Evolutionary conservation across 2,113 vertebrate genomes (phyloP), one percentile per base, ranked within the genome.

Genomic region (Hepsetus odoe): DNA sequence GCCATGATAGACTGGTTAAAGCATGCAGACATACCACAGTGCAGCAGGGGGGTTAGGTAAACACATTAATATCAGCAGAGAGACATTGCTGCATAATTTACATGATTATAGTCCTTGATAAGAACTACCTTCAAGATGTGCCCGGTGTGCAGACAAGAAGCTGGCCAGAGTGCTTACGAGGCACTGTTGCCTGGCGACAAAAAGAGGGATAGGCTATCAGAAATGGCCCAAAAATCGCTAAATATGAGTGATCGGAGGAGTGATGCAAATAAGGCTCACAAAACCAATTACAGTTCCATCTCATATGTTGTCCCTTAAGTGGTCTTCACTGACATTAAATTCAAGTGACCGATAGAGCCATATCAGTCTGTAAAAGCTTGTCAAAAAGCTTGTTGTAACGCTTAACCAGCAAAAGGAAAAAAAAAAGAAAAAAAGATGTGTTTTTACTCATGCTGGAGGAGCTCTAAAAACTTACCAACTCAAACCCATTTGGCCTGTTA

Each of bases 11-110:
- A 10, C 20, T 44, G 40, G 22, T 68, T 44, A 44, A 24, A 28
- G 46, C 69, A 16, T 16, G 18, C 4, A 38, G 51, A 72, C 22
- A 18, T 72, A 51, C 32, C 51, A 72, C 32, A 49, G 13, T 55
- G 40, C 69, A 38, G 49, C 51, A 72, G 30, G 24, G 32, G 33
- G 32, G 51, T 56, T 72, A 72, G 32, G 32, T 72, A 55, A 70
- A 70, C 68, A 53, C 68, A 70, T 70, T 53, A 72, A 72, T 38
- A 72, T 72, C 51, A 56, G 51, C n/a, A 20, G 49, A 72, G 46
- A 66, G 9, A 24, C 65, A 44, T 40, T 68, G 65, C 51, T 30
- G 40, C 66, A 69, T 56, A 38, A 38, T 35, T 72, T 72, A 53
- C 69, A 72, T 72, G 69, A 72, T 72, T 56, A 55, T 38, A 72